Evolutionary conservation across 1,140 invertebrate species (phyloP), one percentile per base, ranked within the genome.

Genomic region (Acyrthosiphon pisum): DNA sequence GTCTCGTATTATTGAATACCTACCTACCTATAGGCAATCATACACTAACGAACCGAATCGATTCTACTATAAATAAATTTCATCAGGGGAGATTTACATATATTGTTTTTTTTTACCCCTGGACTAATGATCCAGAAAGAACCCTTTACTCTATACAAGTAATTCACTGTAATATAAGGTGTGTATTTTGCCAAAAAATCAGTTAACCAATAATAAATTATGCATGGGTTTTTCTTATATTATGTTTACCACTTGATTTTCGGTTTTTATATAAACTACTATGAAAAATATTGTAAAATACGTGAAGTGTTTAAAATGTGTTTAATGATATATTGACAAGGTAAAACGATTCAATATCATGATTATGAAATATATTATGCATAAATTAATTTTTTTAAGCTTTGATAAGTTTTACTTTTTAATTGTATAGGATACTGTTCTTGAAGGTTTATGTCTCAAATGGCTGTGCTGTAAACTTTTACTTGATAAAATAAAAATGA

Each of bases 111-210:
- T 50, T 50, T 35, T 26, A 53, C 7, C n/a, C 14, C 6, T 44
- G 20, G 35, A 89, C 18, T 89, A 88, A 88, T 88, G 44, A 88
- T 88, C 46, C 46, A 22, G 86, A 88, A 88, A 50, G 6, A 88
- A 50, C 30, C n/a, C 2, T 88, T 35, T 35, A 30, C n/a, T 88
- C n/a, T 88, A n/a, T 35, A 50, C n/a, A 76, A 76, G 60, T 35
- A 35, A 50, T 22, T 50, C 14, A 50, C 37, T 50, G 3, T 76
- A 35, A 20, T 76, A 35, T n/a, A 76, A 88, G 18, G 30, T 50
- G 14, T 35, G n/a, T 22, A 35, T 30, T 35, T 35, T 50, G 35
- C 30, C 46, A 35, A 88, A n/a, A 50, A 88, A 35, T 18, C 14
- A 8, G 26, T 35, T 14, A 50, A 88, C 41, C 84, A 87, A 46